Evolutionary conservation across 2,113 vertebrate genomes (phyloP).

Genomic region (Etheostoma spectabile): DNA sequence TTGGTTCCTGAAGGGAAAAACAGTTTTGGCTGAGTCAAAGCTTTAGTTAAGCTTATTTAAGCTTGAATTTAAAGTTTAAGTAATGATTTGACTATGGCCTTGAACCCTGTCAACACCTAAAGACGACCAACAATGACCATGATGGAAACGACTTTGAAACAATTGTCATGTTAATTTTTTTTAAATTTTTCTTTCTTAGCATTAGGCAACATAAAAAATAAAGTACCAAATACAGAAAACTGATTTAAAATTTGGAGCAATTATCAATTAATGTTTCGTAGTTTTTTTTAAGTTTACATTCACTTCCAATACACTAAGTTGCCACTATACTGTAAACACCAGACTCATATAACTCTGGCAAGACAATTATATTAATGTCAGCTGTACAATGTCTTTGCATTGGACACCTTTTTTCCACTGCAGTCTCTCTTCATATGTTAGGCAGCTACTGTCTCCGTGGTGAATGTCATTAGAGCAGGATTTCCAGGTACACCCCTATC

Average conservation of each 20-base stretch:
- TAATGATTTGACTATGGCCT: neutral
- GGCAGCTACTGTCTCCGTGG: neutral
- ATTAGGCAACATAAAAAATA: neutral
- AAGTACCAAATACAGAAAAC: neutral
- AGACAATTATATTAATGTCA: no score
- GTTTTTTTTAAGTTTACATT: neutral
- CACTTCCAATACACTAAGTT: neutral
- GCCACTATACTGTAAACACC: neutral
- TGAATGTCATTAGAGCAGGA: constrained; percentile 30
- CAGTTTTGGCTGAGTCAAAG: neutral
- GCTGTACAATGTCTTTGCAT: neutral
- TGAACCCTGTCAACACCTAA: neutral
- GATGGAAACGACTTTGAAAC: neutral
- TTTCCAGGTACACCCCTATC: constrained; percentile 31
- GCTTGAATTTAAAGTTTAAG: neutral
- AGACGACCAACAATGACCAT: neutral
- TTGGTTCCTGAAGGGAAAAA: neutral
- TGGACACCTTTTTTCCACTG: neutral
- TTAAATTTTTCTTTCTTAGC: neutral
- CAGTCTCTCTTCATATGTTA: neutral
- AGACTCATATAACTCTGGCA: neutral
- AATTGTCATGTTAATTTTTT: neutral
- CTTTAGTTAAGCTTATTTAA: neutral
- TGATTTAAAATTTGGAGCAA: neutral
- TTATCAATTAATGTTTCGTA: neutral